Evolutionary conservation across 2,888 invertebrate genomes (phyloP).

Genomic region (Poecilobothrus nobilitatus): DNA sequence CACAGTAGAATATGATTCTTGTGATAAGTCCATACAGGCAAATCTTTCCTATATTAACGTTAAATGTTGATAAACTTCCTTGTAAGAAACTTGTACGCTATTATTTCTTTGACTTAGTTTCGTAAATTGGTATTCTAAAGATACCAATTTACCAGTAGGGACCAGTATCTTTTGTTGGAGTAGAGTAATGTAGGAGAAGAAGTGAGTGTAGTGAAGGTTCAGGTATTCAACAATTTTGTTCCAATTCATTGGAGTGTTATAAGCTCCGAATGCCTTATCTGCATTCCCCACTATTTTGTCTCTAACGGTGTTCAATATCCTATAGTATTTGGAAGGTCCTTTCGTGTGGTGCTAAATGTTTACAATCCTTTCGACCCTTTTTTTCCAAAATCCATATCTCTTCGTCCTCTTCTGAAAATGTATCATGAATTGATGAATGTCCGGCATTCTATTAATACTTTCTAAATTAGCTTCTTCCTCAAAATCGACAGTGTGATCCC

Average conservation of each 20-base stretch:
- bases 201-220: constrained; percentile 21
- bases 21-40: constrained; percentile 14
- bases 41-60: constrained; percentile 17
- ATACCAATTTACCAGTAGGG: too few species aligned
- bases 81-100: constrained; percentile 12
- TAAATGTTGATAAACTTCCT: constrained; percentile 16
- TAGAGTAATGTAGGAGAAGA: too few species aligned
- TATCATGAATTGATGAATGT: too few species aligned
- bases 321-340: constrained; percentile 15
- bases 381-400: too few species aligned
- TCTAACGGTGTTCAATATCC: constrained; percentile 15
- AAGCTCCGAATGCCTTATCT: constrained; percentile 15
- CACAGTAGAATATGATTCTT: constrained; percentile 10
- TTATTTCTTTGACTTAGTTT: constrained; percentile 18
- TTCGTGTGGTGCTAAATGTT: too few species aligned
- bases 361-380: too few species aligned
- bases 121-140: constrained; percentile 23
- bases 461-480: too few species aligned
- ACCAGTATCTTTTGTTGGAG: constrained; percentile 23
- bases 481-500: too few species aligned
- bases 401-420: too few species aligned
- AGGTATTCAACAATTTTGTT: constrained; percentile 19
- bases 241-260: constrained; percentile 19
- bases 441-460: too few species aligned
- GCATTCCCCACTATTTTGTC: constrained; percentile 16